Conservation (phyloP, 2,113 vertebrate species). For the Saccopteryx bilineata region DNA sequence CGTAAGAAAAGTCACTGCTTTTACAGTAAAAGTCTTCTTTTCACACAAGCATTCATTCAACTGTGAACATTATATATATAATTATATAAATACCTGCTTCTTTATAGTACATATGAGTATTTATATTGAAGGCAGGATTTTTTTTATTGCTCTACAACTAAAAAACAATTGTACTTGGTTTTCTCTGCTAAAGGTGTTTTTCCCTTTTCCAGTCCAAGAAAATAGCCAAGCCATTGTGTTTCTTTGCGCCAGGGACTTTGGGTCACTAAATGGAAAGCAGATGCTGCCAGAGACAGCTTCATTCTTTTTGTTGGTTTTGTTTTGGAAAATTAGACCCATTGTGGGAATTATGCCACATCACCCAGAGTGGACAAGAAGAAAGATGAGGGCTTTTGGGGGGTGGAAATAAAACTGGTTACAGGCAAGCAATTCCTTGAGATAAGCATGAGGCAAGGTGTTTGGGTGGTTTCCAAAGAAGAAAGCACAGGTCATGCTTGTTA, state of each 20-base stretch:
- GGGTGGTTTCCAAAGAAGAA: background rate
- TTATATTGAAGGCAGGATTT: constrained; percentile 31
- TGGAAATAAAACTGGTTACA: background rate
- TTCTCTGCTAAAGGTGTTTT: constrained; percentile 56
- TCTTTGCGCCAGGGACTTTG: constrained; percentile 65
- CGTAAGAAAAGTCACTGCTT: constrained; percentile 26
- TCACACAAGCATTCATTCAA: constrained; percentile 37
- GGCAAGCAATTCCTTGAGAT: background rate
- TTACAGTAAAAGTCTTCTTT: constrained; percentile 28
- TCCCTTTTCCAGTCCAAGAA: constrained; percentile 67
- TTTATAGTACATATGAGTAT: background rate
- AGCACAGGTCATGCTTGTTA: background rate
- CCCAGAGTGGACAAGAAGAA: constrained; percentile 1
- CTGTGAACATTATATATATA: constrained; percentile 1
- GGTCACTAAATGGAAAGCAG: constrained; percentile 57
- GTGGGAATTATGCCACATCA: background rate
- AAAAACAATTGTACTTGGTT: constrained; percentile 42
- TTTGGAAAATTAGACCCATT: constrained; percentile 9
- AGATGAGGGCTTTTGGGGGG: background rate
- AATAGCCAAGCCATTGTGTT: constrained; percentile 73
- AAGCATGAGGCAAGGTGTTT: background rate
- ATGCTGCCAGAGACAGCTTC: constrained; percentile 42
- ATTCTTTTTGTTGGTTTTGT: constrained; percentile 47
- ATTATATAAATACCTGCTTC: background rate
- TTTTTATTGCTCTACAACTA: background rate